Evolutionary conservation across 2,113 vertebrate genomes (phyloP).

Genomic region (Mola mola): DNA sequence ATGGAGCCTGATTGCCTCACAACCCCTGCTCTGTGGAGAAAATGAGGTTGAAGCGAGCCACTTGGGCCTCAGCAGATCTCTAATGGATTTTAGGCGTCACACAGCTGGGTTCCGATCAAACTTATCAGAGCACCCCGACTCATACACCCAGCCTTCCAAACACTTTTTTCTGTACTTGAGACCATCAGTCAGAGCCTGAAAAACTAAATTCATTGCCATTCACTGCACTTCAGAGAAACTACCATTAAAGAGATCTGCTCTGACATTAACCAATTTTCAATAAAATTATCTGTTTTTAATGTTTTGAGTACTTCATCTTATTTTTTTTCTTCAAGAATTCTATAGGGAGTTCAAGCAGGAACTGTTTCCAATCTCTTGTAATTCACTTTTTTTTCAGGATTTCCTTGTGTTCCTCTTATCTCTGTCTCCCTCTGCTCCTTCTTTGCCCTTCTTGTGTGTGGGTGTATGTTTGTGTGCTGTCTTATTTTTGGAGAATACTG

Average conservation of each 20-base stretch:
- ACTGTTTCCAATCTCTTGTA: slow-evolving; percentile 28
- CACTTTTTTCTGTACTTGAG: slow-evolving; percentile 43
- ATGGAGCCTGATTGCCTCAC: slow-evolving; percentile 80
- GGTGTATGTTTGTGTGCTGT: slow-evolving; percentile 45
- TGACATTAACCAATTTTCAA: slow-evolving; percentile 20
- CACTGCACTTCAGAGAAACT: slow-evolving; percentile 22
- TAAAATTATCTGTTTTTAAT: background rate
- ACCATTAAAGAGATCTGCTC: slow-evolving; percentile 8
- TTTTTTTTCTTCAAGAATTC: slow-evolving; percentile 30
- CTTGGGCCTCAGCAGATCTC: slow-evolving; percentile 78
- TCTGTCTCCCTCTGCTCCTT: slow-evolving; percentile 12
- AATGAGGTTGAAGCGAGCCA: slow-evolving; percentile 81
- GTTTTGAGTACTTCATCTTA: slow-evolving; percentile 4
- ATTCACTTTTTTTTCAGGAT: slow-evolving; percentile 13
- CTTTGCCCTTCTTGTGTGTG: slow-evolving; percentile 30
- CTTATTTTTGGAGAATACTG: slow-evolving; percentile 23
- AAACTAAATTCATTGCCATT: slow-evolving; percentile 27
- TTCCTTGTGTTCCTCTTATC: slow-evolving; percentile 18
- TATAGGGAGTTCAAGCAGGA: background rate
- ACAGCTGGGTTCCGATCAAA: slow-evolving; percentile 84
- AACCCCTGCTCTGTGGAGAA: slow-evolving; percentile 74
- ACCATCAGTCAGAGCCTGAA: slow-evolving; percentile 29
- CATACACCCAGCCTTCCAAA: slow-evolving; percentile 37
- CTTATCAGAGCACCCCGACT: slow-evolving; percentile 77
- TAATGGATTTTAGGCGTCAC: slow-evolving; percentile 82